Evolutionary conservation across 2,888 invertebrate species (phyloP).

Genomic region (Epinotia brunnichana): DNA sequence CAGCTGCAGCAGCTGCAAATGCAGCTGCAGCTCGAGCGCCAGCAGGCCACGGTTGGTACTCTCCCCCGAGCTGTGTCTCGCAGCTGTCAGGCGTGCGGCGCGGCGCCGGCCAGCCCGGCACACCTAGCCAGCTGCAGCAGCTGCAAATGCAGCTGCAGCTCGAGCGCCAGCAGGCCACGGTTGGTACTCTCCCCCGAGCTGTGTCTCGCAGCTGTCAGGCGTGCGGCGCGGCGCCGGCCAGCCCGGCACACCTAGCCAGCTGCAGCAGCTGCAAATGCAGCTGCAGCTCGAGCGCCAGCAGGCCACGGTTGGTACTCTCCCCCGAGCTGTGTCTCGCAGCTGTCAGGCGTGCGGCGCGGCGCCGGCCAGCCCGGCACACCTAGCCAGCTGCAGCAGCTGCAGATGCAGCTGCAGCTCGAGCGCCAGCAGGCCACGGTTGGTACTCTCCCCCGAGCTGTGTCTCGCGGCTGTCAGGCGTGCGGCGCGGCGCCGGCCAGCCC

Average conservation of each 20-base stretch:
- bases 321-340: not conserved
- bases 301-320: constrained; percentile 60
- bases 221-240: constrained; percentile 83
- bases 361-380: constrained; percentile 56
- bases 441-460: constrained; percentile 25
- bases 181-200: constrained; percentile 53
- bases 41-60: constrained; percentile 88
- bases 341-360: constrained; percentile 78
- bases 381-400: not conserved
- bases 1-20: constrained; percentile 97
- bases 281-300: constrained; percentile 4
- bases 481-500: constrained; percentile 83
- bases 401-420: constrained; percentile 16
- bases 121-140: constrained; percentile 10
- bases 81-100: constrained; percentile 76
- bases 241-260: constrained; percentile 5
- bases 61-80: constrained; percentile 63
- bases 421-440: constrained; percentile 58
- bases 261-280: constrained; percentile 6
- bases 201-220: not conserved
- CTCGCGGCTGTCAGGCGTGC: constrained; percentile 57
- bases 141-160: constrained; percentile 9
- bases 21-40: constrained; percentile 95
- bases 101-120: constrained; percentile 63
- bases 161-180: constrained; percentile 50